These are phyloP conservation scores for Camelus bactrianus DNA, from an alignment of 2,113 vertebrate species.

Conservation along the genomic window DNA sequence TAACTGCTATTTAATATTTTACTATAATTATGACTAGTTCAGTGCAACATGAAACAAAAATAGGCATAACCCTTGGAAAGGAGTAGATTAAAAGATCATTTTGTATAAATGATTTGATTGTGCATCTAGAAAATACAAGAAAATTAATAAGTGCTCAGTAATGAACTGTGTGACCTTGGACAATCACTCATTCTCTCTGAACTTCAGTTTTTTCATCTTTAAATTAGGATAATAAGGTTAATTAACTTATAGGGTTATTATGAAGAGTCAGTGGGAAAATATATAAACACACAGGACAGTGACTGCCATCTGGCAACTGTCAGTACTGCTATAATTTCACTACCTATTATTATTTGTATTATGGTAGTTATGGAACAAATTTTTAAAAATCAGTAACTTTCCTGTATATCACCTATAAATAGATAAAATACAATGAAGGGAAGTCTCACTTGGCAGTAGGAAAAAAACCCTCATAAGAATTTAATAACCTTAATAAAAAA, in stretches of 20 bases:
- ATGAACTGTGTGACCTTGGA: not conserved
- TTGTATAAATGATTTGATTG: not conserved
- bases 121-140: not conserved
- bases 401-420: not conserved
- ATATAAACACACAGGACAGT: not conserved
- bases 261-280: not conserved
- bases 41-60: not conserved
- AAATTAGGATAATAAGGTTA: not conserved
- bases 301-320: not conserved
- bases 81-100: not conserved
- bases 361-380: not conserved
- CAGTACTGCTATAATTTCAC: not conserved
- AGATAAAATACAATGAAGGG: not conserved
- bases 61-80: not conserved
- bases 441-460: not conserved
- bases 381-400: not conserved
- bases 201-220: not conserved
- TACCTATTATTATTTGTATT: slow-evolving; percentile 13
- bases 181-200: not conserved
- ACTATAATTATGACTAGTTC: not conserved
- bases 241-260: not conserved
- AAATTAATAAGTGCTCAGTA: not conserved
- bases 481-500: not conserved
- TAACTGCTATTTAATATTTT: not conserved
- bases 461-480: not conserved